Conservation (phyloP, 2,113 vertebrate genomes). For the Plestiodon gilberti region DNA sequence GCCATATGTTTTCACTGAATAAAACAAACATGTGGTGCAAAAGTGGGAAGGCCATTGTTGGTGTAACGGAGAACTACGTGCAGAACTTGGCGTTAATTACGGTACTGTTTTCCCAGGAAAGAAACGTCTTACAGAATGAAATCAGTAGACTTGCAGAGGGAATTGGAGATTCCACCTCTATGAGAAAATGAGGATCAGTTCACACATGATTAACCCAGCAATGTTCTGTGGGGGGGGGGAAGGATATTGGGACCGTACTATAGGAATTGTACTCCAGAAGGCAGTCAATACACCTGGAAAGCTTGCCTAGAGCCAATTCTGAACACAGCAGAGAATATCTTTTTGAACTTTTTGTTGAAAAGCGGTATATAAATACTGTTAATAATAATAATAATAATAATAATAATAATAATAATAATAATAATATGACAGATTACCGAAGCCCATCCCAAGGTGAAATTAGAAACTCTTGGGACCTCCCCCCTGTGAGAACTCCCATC, state of each 20-base stretch:
- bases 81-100: slow-evolving; percentile 1
- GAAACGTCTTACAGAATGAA: background rate
- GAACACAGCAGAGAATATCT: no score
- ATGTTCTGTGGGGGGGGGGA: background rate
- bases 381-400: no score
- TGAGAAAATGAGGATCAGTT: background rate
- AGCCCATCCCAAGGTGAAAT: no score
- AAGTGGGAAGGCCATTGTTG: background rate
- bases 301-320: background rate
- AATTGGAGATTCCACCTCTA: background rate
- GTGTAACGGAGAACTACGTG: background rate
- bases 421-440: no score
- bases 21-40: background rate
- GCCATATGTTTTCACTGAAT: background rate
- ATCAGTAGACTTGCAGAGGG: background rate
- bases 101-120: background rate
- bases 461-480: no score
- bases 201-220: no score
- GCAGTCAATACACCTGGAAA: background rate
- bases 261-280: background rate
- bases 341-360: no score
- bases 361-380: no score
- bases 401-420: no score
- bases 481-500: no score
- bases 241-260: background rate